Conservation (phyloP, 1,140 invertebrate species). For the Pentalonia nigronervosa region DNA sequence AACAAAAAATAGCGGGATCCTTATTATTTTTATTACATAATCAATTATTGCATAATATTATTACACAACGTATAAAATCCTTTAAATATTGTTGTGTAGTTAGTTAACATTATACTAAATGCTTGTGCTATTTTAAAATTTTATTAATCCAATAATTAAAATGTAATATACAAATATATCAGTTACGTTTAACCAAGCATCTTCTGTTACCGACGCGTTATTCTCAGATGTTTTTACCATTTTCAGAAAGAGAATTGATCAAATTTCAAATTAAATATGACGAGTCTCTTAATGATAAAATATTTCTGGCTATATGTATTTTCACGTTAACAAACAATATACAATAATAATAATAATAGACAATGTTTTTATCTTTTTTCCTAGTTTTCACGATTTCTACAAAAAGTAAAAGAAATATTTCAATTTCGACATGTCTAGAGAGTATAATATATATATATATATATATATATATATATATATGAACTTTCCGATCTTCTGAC, state of each 20-base stretch:
- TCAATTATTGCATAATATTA: neutral
- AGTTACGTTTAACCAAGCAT: neutral
- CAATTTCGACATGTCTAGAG: neutral
- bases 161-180: neutral
- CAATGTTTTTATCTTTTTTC: neutral
- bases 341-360: no score
- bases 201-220: neutral
- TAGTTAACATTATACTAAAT: neutral
- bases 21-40: neutral
- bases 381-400: neutral
- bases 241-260: neutral
- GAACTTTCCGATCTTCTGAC: neutral
- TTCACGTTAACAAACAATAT: no score
- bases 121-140: neutral
- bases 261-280: neutral
- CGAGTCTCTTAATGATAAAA: neutral
- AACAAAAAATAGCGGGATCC: neutral
- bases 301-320: neutral
- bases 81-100: neutral
- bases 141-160: neutral
- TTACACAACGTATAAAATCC: neutral
- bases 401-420: neutral
- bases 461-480: neutral
- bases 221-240: neutral
- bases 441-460: neutral